These are phyloP conservation scores for Zoanthus sansibaricus DNA, from an alignment of 92 coral and sea anemone genomes.

Conservation along the genomic window DNA sequence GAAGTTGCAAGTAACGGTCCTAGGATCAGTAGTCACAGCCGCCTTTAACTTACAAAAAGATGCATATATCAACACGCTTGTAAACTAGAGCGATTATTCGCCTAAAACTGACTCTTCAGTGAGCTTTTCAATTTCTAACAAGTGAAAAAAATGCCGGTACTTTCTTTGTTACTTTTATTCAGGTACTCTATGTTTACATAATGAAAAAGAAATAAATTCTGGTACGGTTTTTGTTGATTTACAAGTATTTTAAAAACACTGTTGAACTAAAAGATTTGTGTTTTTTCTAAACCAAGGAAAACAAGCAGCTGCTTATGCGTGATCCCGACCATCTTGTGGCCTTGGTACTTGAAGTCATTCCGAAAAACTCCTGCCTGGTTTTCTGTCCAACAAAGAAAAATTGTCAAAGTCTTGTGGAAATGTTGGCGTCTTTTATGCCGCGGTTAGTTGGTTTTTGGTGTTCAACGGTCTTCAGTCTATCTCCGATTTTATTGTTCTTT, in stretches of 20 bases:
- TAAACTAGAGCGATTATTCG: too few relatives aligned
- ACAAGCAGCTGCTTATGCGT: slow-evolving; percentile 46
- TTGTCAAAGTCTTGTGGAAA: slow-evolving; percentile 85
- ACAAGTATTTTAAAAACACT: not conserved
- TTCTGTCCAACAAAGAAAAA: slow-evolving; percentile 94
- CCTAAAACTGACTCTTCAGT: too few relatives aligned
- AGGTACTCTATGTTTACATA: too few relatives aligned
- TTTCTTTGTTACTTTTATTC: too few relatives aligned
- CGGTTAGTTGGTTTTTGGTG: slow-evolving; percentile 52
- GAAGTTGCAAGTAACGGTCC: too few relatives aligned
- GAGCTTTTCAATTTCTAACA: too few relatives aligned
- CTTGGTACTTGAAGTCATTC: slow-evolving; percentile 88
- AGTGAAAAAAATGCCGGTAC: too few relatives aligned
- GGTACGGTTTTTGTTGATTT: not conserved
- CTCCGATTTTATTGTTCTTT: too few relatives aligned
- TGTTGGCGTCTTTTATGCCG: slow-evolving; percentile 76
- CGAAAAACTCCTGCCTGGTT: slow-evolving; percentile 89
- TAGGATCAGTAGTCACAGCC: too few relatives aligned
- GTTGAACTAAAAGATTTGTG: not conserved
- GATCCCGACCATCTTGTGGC: slow-evolving; percentile 93
- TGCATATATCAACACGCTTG: too few relatives aligned
- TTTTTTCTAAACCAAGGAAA: slow-evolving; percentile 54
- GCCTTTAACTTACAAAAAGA: too few relatives aligned
- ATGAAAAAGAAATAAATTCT: too few relatives aligned
- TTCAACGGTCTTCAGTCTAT: not conserved